Conservation (phyloP, 2,888 invertebrate genomes). For the Drosophila mimica region DNA sequence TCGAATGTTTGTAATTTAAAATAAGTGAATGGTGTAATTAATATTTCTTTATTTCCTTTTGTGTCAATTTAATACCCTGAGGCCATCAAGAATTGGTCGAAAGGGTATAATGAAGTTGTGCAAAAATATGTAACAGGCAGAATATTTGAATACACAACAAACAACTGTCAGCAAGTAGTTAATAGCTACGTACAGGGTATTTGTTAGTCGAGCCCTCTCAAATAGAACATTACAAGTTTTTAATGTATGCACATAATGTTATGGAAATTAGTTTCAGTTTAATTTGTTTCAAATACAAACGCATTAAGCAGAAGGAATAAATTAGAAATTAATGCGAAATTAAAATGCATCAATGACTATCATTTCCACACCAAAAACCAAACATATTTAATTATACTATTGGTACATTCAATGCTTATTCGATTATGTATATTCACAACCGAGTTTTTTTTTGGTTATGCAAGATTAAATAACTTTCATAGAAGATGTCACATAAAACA, state of each 20-base stretch:
- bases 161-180: neutral
- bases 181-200: neutral
- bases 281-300: neutral
- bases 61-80: neutral
- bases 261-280: neutral
- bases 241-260: neutral
- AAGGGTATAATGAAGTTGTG: neutral
- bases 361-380: neutral
- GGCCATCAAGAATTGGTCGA: neutral
- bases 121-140: neutral
- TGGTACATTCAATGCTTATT: neutral
- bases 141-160: neutral
- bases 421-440: neutral
- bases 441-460: too few relatives aligned
- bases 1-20: neutral
- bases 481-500: neutral
- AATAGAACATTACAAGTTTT: neutral
- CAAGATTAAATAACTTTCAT: neutral
- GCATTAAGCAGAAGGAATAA: neutral
- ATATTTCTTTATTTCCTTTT: neutral
- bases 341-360: neutral
- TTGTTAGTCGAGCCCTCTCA: neutral
- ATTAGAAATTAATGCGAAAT: neutral
- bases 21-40: neutral
- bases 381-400: neutral